phyloP scores from a whole-genome alignment of 2,797 vertebrate species.

The Amphiprion clarkii region DNA sequence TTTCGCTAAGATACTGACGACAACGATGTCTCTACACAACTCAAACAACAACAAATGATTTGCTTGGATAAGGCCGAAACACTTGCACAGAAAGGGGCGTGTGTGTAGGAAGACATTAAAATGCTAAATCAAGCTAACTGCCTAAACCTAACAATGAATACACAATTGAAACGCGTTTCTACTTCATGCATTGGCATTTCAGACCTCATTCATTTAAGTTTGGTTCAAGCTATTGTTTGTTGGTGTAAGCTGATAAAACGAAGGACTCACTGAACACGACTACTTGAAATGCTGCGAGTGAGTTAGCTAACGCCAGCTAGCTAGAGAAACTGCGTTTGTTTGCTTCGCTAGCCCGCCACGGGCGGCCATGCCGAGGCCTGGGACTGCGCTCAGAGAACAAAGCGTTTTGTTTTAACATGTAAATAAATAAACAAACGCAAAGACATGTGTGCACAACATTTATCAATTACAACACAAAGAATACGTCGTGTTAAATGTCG shows the following conservation, averaged over 20 bases:
- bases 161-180: not conserved
- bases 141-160: not conserved
- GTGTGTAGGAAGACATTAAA: not conserved
- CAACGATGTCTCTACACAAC: not conserved
- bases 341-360: not conserved
- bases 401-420: not conserved
- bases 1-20: no score
- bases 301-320: not conserved
- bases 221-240: accelerated
- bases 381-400: not conserved
- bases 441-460: not conserved
- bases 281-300: not conserved
- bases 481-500: not conserved
- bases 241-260: not conserved
- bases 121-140: slow-evolving; percentile 4
- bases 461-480: not conserved
- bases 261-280: not conserved
- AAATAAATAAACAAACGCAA: not conserved
- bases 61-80: not conserved
- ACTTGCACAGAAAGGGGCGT: not conserved
- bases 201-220: accelerated
- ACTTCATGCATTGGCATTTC: not conserved
- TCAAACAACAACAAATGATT: not conserved
- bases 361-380: not conserved
- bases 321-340: not conserved